phyloP scores from a whole-genome alignment of 2,797 vertebrate genomes.

The Halcyon smyrnensis region DNA sequence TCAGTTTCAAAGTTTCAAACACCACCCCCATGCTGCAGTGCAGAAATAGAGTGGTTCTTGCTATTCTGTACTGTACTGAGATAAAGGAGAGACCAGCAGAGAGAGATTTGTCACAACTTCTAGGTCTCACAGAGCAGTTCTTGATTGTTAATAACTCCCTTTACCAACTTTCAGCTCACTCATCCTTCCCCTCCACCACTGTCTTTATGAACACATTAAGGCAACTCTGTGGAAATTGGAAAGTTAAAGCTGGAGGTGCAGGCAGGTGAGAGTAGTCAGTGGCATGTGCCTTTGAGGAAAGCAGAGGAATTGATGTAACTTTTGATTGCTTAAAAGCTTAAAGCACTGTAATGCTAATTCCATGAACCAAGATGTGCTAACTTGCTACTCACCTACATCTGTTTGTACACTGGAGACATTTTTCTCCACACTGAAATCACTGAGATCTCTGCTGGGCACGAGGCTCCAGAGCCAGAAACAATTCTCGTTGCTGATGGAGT shows the following conservation, averaged over 20 bases:
- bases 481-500: neutral
- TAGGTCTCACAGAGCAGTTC: neutral
- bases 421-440: neutral
- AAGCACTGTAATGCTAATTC: neutral
- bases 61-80: neutral
- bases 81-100: accelerated
- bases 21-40: too few relatives aligned
- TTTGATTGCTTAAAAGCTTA: neutral
- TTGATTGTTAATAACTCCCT: neutral
- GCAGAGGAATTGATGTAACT: neutral
- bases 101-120: neutral
- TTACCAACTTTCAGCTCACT: neutral
- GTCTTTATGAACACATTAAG: accelerated
- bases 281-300: neutral
- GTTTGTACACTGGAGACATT: neutral
- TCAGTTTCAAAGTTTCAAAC: neutral
- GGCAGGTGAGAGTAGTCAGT: neutral
- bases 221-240: neutral
- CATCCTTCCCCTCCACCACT: neutral
- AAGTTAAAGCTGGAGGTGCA: neutral
- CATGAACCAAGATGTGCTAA: neutral
- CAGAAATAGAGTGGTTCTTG: neutral
- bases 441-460: neutral
- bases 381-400: neutral
- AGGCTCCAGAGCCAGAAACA: neutral